These are phyloP conservation scores for Drosophila fulvimacula DNA, from an alignment of 2,888 invertebrate genomes.

Conservation along the genomic window DNA sequence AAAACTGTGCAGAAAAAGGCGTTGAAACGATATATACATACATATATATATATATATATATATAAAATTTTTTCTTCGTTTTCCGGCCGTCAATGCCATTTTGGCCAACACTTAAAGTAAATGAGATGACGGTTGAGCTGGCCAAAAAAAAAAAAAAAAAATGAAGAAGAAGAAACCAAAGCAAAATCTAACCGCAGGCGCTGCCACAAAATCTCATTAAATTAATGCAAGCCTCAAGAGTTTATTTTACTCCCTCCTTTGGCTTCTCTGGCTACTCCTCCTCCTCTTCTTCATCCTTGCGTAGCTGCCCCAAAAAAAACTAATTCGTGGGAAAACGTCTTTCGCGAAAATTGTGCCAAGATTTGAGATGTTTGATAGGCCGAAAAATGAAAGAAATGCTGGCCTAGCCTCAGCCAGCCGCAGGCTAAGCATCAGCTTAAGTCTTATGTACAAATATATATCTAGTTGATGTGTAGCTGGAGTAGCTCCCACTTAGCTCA, in stretches of 20 bases:
- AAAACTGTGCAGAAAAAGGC: slow-evolving; percentile 52
- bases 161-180: slow-evolving; percentile 10
- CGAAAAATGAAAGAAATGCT: slow-evolving; percentile 27
- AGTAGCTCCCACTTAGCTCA: slow-evolving; percentile 26
- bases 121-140: slow-evolving; percentile 51
- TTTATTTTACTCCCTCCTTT: slow-evolving; percentile 32
- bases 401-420: slow-evolving; percentile 30
- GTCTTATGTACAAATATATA: slow-evolving; percentile 31
- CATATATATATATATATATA: slow-evolving; percentile 1
- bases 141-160: not conserved
- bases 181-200: slow-evolving; percentile 59
- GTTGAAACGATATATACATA: slow-evolving; percentile 47
- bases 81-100: slow-evolving; percentile 58
- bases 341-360: slow-evolving; percentile 57
- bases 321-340: slow-evolving; percentile 60
- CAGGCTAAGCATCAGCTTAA: slow-evolving; percentile 39
- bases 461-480: not conserved
- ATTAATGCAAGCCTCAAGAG: slow-evolving; percentile 77
- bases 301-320: slow-evolving; percentile 17
- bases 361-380: slow-evolving; percentile 62
- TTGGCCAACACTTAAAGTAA: slow-evolving; percentile 62
- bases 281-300: not conserved
- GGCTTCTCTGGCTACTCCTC: not conserved
- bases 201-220: slow-evolving; percentile 69
- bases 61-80: slow-evolving; percentile 44